These are phyloP conservation scores for Paramuricea clavata DNA, from an alignment of 92 coral and sea anemone genomes.

Conservation along the genomic window DNA sequence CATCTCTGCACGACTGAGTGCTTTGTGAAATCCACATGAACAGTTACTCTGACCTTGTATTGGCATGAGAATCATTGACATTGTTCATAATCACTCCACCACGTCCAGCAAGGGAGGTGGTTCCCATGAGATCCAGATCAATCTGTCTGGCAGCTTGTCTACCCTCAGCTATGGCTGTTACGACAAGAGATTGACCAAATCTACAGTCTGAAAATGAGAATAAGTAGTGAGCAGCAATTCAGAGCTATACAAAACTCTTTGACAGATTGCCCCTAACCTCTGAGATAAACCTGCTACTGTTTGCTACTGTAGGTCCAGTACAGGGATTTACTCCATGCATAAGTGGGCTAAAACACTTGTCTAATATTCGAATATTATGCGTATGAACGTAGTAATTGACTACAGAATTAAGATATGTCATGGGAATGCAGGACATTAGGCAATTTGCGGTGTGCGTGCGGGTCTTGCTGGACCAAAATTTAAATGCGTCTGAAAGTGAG, in stretches of 20 bases:
- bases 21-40: neutral
- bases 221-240: neutral
- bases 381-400: no score
- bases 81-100: constrained; percentile 89
- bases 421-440: no score
- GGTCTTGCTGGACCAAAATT: no score
- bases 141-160: constrained; percentile 98
- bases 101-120: constrained; percentile 94
- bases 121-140: constrained; percentile 95
- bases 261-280: neutral
- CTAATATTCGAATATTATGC: no score
- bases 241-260: neutral
- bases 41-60: constrained; percentile 30
- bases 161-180: constrained; percentile 97
- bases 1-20: no score
- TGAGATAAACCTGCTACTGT: no score
- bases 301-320: no score
- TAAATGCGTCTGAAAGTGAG: no score
- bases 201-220: constrained; percentile 75
- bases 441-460: no score
- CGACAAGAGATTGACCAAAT: constrained; percentile 92
- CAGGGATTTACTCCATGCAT: no score
- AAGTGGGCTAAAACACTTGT: no score
- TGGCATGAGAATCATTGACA: constrained; percentile 77
- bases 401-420: no score